Evolutionary conservation across 37 sponge, comb jelly and placozoan genomes (phyloP).

Genomic region (Halichondria panicea): DNA sequence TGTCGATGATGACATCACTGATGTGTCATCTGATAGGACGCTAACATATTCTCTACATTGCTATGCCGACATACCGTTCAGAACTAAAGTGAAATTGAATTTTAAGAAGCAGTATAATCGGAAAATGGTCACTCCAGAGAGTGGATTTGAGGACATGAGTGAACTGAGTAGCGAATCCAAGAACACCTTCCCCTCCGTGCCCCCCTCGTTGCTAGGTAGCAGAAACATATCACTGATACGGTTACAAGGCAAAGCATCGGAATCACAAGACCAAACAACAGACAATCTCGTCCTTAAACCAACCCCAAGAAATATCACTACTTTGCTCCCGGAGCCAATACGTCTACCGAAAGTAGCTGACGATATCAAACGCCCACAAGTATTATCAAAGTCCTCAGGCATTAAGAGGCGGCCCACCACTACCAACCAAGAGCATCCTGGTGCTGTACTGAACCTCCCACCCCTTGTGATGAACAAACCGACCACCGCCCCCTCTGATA

Average conservation of each 20-base stretch:
- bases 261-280: background rate
- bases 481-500: background rate
- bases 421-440: background rate
- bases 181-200: constrained; percentile 30
- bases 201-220: constrained; percentile 22
- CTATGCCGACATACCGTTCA: constrained; percentile 51
- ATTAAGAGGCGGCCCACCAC: background rate
- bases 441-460: constrained; percentile 60
- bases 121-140: constrained; percentile 42
- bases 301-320: background rate
- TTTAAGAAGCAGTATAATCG: constrained; percentile 10
- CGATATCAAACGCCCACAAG: constrained; percentile 5
- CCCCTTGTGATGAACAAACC: constrained; percentile 36
- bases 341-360: constrained; percentile 12
- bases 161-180: constrained; percentile 24
- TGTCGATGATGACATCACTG: constrained; percentile 10
- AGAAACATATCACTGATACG: constrained; percentile 16
- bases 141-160: constrained; percentile 73
- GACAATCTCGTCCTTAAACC: constrained; percentile 14
- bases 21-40: constrained; percentile 25
- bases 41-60: constrained; percentile 53
- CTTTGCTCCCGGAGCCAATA: constrained; percentile 22
- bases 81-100: background rate
- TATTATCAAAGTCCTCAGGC: background rate
- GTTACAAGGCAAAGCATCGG: background rate